Evolutionary conservation across 2,888 invertebrate species (phyloP).

Genomic region (Hydrotaea cyrtoneurina): DNA sequence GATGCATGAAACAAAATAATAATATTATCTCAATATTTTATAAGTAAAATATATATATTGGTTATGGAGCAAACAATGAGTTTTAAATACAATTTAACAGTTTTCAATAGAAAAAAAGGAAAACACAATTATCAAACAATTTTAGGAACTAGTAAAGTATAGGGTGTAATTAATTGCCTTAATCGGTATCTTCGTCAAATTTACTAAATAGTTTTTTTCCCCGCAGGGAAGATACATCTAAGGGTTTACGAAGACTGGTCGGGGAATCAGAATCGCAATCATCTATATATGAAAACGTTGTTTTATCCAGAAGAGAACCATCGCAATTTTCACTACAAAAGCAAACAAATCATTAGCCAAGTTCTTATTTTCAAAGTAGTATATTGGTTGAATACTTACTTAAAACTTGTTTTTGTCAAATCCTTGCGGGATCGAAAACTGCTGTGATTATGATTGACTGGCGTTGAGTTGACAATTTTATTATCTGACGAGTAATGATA

Average conservation of each 20-base stretch:
- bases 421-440: slow-evolving; percentile 75
- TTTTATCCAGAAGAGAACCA: slow-evolving; percentile 50
- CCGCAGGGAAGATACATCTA: slow-evolving; percentile 76
- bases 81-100: slow-evolving; percentile 41
- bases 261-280: slow-evolving; percentile 69
- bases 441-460: slow-evolving; percentile 76
- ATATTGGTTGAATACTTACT: slow-evolving; percentile 57
- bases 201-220: slow-evolving; percentile 77
- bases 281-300: slow-evolving; percentile 65
- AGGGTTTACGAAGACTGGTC: slow-evolving; percentile 68
- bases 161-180: too few relatives aligned
- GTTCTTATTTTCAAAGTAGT: neutral
- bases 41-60: slow-evolving; percentile 12
- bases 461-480: slow-evolving; percentile 78
- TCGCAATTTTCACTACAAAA: slow-evolving; percentile 65
- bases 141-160: slow-evolving; percentile 48
- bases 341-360: neutral
- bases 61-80: neutral
- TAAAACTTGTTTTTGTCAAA: slow-evolving; percentile 73
- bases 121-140: slow-evolving; percentile 36
- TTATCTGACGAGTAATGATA: slow-evolving; percentile 68
- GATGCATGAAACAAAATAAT: slow-evolving; percentile 33
- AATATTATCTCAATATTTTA: slow-evolving; percentile 47
- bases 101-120: neutral
- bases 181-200: slow-evolving; percentile 75